These are phyloP conservation scores for Rhabdophis nuchalis DNA, from an alignment of 2,797 vertebrate genomes.

Conservation along the genomic window DNA sequence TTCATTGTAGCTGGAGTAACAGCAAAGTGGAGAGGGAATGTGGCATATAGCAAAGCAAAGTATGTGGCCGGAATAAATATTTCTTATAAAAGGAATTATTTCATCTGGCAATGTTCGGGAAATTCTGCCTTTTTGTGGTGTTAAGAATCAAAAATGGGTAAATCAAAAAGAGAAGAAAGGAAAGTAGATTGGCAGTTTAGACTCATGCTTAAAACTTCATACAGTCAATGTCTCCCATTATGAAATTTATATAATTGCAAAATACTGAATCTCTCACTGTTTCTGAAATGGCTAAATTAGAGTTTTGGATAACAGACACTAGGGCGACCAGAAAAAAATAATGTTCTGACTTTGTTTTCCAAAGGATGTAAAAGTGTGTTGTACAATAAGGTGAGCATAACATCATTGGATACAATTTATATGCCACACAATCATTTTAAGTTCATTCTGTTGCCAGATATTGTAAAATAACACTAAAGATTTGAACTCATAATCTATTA, in stretches of 20 bases:
- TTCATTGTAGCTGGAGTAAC: constrained; percentile 33
- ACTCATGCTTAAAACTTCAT: background rate
- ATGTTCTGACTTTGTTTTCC: background rate
- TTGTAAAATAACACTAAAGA: background rate
- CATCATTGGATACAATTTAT: background rate
- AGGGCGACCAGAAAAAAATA: background rate
- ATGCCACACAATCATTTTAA: background rate
- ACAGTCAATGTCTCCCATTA: background rate
- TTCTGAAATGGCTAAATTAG: background rate
- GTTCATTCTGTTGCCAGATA: background rate
- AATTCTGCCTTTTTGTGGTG: constrained; percentile 12
- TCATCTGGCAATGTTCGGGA: constrained; percentile 15
- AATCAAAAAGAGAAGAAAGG: constrained; percentile 28
- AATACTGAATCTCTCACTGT: background rate
- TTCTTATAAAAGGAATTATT: constrained; percentile 32
- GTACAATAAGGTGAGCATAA: background rate
- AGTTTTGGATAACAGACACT: background rate
- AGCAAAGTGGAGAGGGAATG: background rate
- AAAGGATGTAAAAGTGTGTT: background rate
- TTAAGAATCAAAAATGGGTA: constrained; percentile 12
- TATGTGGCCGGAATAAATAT: constrained; percentile 28
- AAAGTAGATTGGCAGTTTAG: constrained; percentile 9
- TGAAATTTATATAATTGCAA: background rate
- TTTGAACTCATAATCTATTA: background rate
- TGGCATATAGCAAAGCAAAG: constrained; percentile 18